Conservation (phyloP, 2,113 vertebrate genomes). For the Serilophus lunatus region DNA sequence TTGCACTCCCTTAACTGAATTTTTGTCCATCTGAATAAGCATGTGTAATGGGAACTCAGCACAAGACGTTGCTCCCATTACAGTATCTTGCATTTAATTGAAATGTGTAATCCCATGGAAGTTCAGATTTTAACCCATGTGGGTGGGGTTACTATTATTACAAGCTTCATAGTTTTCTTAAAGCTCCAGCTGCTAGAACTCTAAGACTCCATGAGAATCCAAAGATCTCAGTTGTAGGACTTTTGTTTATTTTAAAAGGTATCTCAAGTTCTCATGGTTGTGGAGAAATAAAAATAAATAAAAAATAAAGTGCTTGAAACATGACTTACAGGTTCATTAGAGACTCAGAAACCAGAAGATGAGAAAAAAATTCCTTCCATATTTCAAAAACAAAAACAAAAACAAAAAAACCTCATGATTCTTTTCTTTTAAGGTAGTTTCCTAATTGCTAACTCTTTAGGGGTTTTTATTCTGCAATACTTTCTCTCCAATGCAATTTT, state of each 20-base stretch:
- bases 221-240: not conserved
- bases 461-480: not conserved
- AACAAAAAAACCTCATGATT: not conserved
- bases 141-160: not conserved
- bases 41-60: conserved; percentile 18
- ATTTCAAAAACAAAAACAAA: not conserved
- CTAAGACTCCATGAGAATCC: not conserved
- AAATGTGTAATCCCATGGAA: conserved; percentile 7
- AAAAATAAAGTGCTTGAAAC: not conserved
- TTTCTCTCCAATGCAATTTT: not conserved
- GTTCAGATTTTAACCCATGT: conserved; percentile 24
- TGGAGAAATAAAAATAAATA: not conserved
- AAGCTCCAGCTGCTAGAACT: conserved; percentile 12
- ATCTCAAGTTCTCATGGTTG: conserved; percentile 10
- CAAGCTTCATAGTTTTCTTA: not conserved
- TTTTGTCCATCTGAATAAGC: not conserved
- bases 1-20: not conserved
- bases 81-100: not conserved
- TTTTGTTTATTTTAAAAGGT: conserved; percentile 37
- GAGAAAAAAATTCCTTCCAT: not conserved
- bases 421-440: not conserved
- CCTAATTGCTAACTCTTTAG: not conserved
- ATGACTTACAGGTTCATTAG: not conserved
- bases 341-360: not conserved
- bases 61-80: not conserved